Evolutionary conservation across 2,888 invertebrate species (phyloP).

Genomic region (Watsonalla binaria): DNA sequence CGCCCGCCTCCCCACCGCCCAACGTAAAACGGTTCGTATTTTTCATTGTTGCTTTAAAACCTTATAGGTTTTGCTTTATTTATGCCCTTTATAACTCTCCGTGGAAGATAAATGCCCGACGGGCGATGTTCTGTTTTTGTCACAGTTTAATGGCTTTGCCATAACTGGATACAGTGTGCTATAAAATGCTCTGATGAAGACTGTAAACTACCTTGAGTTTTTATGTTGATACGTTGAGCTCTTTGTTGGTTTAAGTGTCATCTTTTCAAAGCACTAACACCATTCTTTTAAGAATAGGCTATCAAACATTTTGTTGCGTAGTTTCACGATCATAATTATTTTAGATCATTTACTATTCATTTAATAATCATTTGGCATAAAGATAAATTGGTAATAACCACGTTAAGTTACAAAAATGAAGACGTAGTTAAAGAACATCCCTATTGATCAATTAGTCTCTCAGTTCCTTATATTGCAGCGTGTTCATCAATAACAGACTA

Average conservation of each 20-base stretch:
- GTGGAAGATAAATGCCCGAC: conserved; percentile 66
- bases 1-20: conserved; percentile 41
- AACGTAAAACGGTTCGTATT: conserved; percentile 76
- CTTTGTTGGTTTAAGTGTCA: neutral
- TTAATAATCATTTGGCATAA: no score
- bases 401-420: no score
- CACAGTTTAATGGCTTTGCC: conserved; percentile 48
- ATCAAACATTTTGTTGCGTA: no score
- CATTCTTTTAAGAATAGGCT: no score
- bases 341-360: no score
- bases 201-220: neutral
- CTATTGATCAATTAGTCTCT: neutral
- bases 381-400: no score
- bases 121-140: conserved; percentile 64
- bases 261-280: no score
- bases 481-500: neutral
- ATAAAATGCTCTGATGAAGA: conserved; percentile 1
- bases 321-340: no score
- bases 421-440: neutral
- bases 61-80: conserved; percentile 77
- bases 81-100: conserved; percentile 70
- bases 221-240: neutral
- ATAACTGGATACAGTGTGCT: conserved; percentile 16
- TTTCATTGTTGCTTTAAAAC: conserved; percentile 77
- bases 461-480: neutral